Percentiles rank a stretch among this genome's conserved stretches.
These are phyloP conservation scores for Drosophila falleni DNA, from an alignment of 2,888 invertebrate genomes.

Conservation along the genomic window DNA sequence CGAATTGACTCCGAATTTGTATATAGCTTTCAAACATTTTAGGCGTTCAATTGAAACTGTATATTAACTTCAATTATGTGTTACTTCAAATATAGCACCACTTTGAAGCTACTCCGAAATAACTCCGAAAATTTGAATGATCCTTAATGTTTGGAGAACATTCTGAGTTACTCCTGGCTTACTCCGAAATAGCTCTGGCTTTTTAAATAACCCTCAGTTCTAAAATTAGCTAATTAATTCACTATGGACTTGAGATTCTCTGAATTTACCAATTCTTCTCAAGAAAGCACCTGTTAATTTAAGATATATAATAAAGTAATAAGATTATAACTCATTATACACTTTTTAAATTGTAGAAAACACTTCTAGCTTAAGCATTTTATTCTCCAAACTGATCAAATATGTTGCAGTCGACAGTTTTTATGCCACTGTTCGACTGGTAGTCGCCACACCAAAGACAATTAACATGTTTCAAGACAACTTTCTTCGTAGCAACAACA, in stretches of 20 bases:
- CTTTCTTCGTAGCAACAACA: constrained; percentile 62
- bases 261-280: too few relatives aligned
- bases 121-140: not conserved
- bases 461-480: constrained; percentile 75
- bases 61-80: too few relatives aligned
- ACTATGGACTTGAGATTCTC: not conserved
- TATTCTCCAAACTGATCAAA: not conserved
- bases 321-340: too few relatives aligned
- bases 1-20: not conserved
- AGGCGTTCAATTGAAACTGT: too few relatives aligned
- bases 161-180: not conserved
- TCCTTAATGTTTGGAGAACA: not conserved
- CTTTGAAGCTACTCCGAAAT: not conserved
- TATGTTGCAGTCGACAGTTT: not conserved
- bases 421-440: constrained; percentile 3
- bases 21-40: too few relatives aligned
- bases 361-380: not conserved
- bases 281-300: too few relatives aligned
- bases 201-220: not conserved
- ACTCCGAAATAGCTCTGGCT: not conserved
- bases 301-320: too few relatives aligned
- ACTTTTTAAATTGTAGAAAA: not conserved
- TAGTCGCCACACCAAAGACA: constrained; percentile 43
- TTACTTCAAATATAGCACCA: not conserved
- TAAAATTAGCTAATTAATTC: too few relatives aligned